A percentile compares a stretch with the other conserved stretches of the same genome.
phyloP scores from a whole-genome alignment of 2,888 invertebrate genomes.

The Clivina fossor region DNA sequence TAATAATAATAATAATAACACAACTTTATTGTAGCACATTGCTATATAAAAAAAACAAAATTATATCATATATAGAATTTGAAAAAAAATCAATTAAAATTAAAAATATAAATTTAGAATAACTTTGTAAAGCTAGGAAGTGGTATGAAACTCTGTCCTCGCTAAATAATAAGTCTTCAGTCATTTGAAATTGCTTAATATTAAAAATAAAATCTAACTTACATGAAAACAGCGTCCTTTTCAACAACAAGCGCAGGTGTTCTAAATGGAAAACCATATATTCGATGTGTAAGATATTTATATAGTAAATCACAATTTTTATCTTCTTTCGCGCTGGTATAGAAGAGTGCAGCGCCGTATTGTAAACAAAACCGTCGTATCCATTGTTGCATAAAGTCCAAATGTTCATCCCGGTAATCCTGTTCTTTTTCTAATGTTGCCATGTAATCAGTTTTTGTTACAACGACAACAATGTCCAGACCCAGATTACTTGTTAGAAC shows the following conservation, averaged over 20 bases:
- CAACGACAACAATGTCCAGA: slow-evolving; percentile 93
- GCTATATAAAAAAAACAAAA: neutral
- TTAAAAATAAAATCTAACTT: no score
- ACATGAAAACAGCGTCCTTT: slow-evolving; percentile 97
- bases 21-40: no score
- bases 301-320: slow-evolving; percentile 98
- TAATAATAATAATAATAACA: no score
- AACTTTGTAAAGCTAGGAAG: neutral
- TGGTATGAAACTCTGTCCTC: neutral
- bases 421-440: slow-evolving; percentile 93
- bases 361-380: slow-evolving; percentile 93
- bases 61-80: neutral
- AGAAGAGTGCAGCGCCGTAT: slow-evolving; percentile 94
- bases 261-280: slow-evolving; percentile 93
- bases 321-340: slow-evolving; percentile 97
- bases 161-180: neutral
- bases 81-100: neutral
- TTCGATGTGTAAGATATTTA: slow-evolving; percentile 96
- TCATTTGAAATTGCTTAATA: neutral
- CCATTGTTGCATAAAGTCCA: slow-evolving; percentile 99
- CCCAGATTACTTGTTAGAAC: slow-evolving; percentile 92
- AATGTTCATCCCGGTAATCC: slow-evolving; percentile 96
- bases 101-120: neutral
- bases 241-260: slow-evolving; percentile 96
- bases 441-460: slow-evolving; percentile 99